Evolutionary conservation across 2,797 vertebrate species (phyloP), one percentile per base, ranked within the genome.

Genomic region (Hemibagrus guttatus): DNA sequence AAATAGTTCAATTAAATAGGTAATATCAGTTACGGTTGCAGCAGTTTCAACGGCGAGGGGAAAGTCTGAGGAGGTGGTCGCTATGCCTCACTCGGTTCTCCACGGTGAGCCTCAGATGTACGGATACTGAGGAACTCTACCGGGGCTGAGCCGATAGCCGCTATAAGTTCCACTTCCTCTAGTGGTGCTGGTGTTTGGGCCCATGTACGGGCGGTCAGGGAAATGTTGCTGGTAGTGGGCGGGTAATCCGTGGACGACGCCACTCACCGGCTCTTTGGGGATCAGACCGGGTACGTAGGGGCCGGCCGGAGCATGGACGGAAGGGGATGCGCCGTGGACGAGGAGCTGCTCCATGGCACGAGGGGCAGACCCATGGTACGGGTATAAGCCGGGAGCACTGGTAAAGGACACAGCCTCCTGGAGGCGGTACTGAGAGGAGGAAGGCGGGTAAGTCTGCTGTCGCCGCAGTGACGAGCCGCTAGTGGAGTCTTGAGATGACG

Each of bases 91-190:
- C 61, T 81, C 46, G 39, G 46, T 83, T 79, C 54, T 87, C 64
- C 58, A 21, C 1, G 19, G 81, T 64, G n/a, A 52, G 54, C 35
- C 82, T 94, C 94, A 99, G 93, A 98, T 95, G 93, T 99, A 99
- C 0, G 98, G 97, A 93, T 98, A 99, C 95, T 99, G 98, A 86
- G 97, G 92, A 91, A 99, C 96, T 93, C 98, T 97, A 35, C 97
- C 95, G 21, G 98, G 98, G 93, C 98, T 99, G 86, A 99, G 95
- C 87, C 97, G 98, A 92, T 98, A 99, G 95, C 97, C 96, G 93
- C 95, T 95, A 94, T 98, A 99, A 87, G 98, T 96, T 90, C 97
- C 93, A 80, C 95, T 75, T 76, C 85, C 90, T 87, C 88, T 86
- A 72, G 85, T 95, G 92, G 95, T 96, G 92, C 96, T 95, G 91